These are phyloP conservation scores for Pherbina coryleti DNA, from an alignment of 2,888 invertebrate species.

Conservation along the genomic window DNA sequence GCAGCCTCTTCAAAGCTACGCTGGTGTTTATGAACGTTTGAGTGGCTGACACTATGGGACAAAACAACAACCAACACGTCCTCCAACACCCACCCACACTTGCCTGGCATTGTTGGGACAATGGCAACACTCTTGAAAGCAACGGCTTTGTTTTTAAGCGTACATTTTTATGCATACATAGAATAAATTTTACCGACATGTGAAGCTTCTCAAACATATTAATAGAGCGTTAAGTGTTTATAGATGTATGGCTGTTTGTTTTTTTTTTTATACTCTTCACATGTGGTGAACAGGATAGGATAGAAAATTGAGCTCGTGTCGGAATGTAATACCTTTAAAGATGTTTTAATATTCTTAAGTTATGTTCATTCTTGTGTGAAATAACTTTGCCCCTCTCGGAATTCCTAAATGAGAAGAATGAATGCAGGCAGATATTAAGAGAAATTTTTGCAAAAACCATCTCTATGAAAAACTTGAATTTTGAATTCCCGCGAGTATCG, in stretches of 20 bases:
- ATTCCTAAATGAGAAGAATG: too few species aligned
- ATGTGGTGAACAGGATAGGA: neutral
- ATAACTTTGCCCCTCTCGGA: too few species aligned
- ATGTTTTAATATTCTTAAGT: too few species aligned
- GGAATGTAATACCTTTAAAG: too few species aligned
- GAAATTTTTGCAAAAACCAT: too few species aligned
- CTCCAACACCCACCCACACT: neutral
- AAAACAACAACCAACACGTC: neutral
- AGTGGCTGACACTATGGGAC: slow-evolving; percentile 7
- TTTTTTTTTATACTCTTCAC: neutral
- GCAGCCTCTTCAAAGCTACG: neutral
- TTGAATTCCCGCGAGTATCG: too few species aligned
- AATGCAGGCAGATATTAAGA: too few species aligned
- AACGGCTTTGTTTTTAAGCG: neutral
- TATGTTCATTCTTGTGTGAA: too few species aligned
- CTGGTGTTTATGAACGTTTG: slow-evolving; percentile 21
- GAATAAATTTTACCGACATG: neutral
- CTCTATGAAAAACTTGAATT: too few species aligned
- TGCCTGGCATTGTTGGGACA: neutral
- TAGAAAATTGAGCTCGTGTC: neutral
- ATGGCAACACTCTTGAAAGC: neutral
- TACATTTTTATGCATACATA: neutral
- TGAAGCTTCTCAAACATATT: neutral
- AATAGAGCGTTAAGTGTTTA: neutral
- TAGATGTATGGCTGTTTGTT: neutral